These are phyloP conservation scores for Cyprichromis sp. DNA, from an alignment of 2,113 vertebrate species.

Conservation along the genomic window DNA sequence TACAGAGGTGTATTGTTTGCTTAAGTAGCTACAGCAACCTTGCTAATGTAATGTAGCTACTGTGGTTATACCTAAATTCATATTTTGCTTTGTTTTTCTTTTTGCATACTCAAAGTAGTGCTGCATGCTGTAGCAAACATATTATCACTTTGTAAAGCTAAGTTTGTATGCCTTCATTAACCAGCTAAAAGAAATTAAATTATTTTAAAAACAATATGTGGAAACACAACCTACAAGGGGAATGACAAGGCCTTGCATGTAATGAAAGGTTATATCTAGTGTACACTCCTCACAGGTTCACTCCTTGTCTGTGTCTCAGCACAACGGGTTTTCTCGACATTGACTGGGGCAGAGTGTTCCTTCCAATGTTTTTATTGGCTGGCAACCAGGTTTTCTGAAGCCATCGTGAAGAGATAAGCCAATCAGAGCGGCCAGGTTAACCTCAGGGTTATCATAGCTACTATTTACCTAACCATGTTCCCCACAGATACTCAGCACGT, in stretches of 20 bases:
- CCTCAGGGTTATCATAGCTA: conserved; percentile 33
- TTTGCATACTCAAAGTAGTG: not conserved
- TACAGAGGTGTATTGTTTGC: not conserved
- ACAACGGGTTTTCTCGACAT: conserved; percentile 33
- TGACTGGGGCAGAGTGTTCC: conserved; percentile 35
- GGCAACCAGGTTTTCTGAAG: conserved; percentile 28
- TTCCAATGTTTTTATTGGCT: conserved; percentile 50
- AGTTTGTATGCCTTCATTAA: not conserved
- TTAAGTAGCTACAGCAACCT: not conserved
- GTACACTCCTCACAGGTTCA: not conserved
- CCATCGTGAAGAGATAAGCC: conserved; percentile 38
- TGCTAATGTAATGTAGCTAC: not conserved
- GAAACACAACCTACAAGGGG: not conserved
- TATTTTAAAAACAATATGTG: not conserved
- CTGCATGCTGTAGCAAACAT: not conserved
- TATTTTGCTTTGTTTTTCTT: not conserved
- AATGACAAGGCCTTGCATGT: not conserved
- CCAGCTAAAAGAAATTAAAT: not conserved
- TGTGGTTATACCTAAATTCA: not conserved
- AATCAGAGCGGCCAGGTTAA: conserved; percentile 25
- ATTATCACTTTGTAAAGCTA: not conserved
- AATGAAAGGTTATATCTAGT: not conserved
- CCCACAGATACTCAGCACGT: conserved; percentile 3
- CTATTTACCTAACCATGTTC: conserved; percentile 52
- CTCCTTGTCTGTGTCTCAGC: conserved; percentile 3